Percentiles rank a stretch among this genome's conserved stretches.
Conservation (phyloP, 2,113 vertebrate species). For the Haliaeetus leucogaster region DNA sequence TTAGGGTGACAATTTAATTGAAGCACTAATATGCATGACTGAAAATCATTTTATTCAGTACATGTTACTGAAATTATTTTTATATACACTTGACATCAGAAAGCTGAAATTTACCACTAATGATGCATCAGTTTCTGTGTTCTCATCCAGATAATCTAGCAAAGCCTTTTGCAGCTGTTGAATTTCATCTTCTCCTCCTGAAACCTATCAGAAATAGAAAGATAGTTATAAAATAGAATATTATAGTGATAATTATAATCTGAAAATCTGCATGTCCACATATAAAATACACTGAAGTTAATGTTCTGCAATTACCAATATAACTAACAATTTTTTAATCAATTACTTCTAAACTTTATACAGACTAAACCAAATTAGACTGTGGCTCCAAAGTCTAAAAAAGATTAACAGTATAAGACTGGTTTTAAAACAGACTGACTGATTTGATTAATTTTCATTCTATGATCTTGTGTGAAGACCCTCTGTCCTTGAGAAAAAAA, state of each 20-base stretch:
- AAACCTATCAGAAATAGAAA: slow-evolving; percentile 60
- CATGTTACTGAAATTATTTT: background rate
- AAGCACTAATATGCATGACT: background rate
- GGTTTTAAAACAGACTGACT: background rate
- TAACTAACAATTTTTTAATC: background rate
- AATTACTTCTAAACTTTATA: background rate
- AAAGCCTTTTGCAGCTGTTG: slow-evolving; percentile 96
- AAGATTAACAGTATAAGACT: background rate
- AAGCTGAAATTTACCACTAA: slow-evolving; percentile 82
- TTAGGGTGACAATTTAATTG: background rate
- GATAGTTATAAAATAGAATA: background rate
- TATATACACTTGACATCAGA: background rate
- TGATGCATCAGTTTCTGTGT: slow-evolving; percentile 92
- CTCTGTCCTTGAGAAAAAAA: background rate
- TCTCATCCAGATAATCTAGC: slow-evolving; percentile 92
- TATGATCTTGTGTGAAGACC: background rate
- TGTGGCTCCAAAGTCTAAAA: background rate
- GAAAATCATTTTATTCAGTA: background rate
- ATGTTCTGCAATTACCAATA: background rate
- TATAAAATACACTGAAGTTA: background rate
- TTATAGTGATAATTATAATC: background rate
- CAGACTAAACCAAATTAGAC: background rate
- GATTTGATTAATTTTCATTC: background rate
- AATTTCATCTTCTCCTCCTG: slow-evolving; percentile 88
- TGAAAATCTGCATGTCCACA: background rate